Evolutionary conservation across 2,888 invertebrate species (phyloP), one percentile per base, ranked within the genome.

Genomic region (Coremacera marginata): DNA sequence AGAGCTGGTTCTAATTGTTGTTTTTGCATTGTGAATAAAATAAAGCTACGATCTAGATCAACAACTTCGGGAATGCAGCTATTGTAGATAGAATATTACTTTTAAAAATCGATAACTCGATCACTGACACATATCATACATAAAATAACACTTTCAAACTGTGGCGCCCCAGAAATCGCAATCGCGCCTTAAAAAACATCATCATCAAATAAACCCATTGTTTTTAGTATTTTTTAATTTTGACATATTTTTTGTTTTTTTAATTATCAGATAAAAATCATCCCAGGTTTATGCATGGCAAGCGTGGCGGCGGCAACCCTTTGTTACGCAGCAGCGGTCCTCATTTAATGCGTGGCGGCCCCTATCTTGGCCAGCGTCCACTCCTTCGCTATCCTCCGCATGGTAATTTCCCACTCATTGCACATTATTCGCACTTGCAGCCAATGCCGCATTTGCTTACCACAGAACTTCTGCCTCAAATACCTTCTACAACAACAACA

Each of bases 371-470:
- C 34, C 83, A 82, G 81, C 84, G 86, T 31, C 87, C 80, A 70
- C 81, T 83, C 78, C 76, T 85, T 77, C 85, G 86, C 65, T 88
- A 85, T 78, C 84, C 85, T 51, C 84, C 84, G 77, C 84, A 87
- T 70, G 86, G 86, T 87, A 88, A 86, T 85, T 82, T 85, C 80
- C 82, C 82, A 76, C 81, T 85, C 72, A 75, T 83, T 67, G 73
- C 82, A n/a, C 79, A 51, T 81, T 82, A 77, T 65, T 80, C 68
- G 78, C 78, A 67, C 60, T 80, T 72, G 80, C 80, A 76, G 77
- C 76, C 57, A 52, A 76, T 57, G 72, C 78, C 51, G 70, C 78
- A 67, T 51, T 11, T 63, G 55, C 74, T 70, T n/a, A 22, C 75
- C n/a, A 62, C 19, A 52, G 70, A 75, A 34, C 60, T 60, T 22